A percentile compares a stretch with the other conserved stretches of the same genome.
These are phyloP conservation scores for Andrena trimmerana DNA, from an alignment of 2,888 invertebrate genomes.

Conservation along the genomic window DNA sequence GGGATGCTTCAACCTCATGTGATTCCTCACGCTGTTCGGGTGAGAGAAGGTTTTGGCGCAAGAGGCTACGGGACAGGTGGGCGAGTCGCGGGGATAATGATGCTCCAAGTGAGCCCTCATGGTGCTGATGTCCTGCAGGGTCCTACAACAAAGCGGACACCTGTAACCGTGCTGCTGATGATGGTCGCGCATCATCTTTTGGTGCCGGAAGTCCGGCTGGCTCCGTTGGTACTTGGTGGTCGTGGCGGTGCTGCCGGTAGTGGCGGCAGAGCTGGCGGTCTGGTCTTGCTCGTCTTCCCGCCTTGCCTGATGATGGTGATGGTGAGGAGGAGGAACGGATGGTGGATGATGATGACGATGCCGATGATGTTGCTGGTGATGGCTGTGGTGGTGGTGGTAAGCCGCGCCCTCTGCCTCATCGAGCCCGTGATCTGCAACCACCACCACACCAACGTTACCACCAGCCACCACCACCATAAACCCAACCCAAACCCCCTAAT, in stretches of 20 bases:
- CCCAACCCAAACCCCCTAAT: constrained; percentile 62
- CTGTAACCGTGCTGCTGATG: constrained; percentile 86
- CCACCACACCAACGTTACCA: constrained; percentile 85
- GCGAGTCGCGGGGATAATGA: constrained; percentile 94
- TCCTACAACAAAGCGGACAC: constrained; percentile 91
- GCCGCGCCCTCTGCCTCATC: constrained; percentile 82
- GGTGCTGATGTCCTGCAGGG: constrained; percentile 88
- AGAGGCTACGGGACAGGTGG: constrained; percentile 91
- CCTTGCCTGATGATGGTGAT: constrained; percentile 75
- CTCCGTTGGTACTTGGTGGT: constrained; percentile 84
- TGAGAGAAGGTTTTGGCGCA: constrained; percentile 92
- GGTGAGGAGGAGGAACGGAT: constrained; percentile 72
- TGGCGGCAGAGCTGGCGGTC: constrained; percentile 45
- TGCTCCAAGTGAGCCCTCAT: constrained; percentile 92
- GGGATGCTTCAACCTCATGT: constrained; percentile 94
- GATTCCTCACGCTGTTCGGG: constrained; percentile 94
- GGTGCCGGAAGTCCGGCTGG: constrained; percentile 81
- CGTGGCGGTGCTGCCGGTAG: constrained; percentile 75
- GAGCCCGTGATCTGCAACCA: constrained; percentile 85
- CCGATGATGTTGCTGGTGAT: constrained; percentile 80
- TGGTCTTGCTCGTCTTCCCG: constrained; percentile 70
- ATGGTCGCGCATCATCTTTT: constrained; percentile 80
- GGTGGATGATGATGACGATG: constrained; percentile 76
- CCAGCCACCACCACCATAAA: constrained; percentile 82
- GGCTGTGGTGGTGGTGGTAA: constrained; percentile 84